Conservation (phyloP, 2,888 invertebrate genomes). For the Caenorhabditis sinica region DNA sequence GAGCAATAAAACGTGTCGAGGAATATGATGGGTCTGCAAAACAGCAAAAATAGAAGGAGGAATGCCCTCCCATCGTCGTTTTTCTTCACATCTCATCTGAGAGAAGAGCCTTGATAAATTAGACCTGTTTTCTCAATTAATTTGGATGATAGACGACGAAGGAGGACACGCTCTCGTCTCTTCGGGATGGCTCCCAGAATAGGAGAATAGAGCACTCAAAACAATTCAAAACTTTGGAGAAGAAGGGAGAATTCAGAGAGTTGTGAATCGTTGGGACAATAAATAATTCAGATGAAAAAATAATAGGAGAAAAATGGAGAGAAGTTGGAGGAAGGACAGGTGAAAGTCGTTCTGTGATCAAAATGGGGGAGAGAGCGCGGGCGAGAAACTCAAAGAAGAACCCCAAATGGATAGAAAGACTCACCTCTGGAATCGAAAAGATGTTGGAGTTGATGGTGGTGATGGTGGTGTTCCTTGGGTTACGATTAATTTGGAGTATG, state of each 20-base stretch:
- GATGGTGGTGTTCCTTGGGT: constrained; percentile 10
- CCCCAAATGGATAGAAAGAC: constrained; percentile 2
- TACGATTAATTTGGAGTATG: constrained; percentile 45
- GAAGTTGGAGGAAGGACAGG: constrained; percentile 33
- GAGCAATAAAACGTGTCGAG: not conserved
- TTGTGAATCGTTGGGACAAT: constrained; percentile 21
- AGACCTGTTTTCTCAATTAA: constrained; percentile 37
- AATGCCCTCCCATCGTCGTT: not conserved
- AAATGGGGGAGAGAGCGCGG: not conserved
- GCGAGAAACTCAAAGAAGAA: constrained; percentile 28
- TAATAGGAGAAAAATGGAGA: constrained; percentile 8
- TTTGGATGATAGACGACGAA: constrained; percentile 34
- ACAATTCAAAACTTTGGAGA: constrained; percentile 4
- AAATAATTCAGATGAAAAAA: constrained; percentile 49
- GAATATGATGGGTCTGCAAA: not conserved
- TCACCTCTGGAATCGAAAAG: constrained; percentile 39
- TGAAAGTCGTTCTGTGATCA: constrained; percentile 57
- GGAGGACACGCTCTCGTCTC: not conserved
- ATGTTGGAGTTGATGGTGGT: constrained; percentile 18
- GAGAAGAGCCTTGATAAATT: constrained; percentile 30
- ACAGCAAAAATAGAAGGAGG: not conserved
- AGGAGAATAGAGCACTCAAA: not conserved
- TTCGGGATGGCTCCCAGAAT: constrained; percentile 2
- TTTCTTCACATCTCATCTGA: not conserved
- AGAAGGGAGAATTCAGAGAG: not conserved